These are phyloP conservation scores for Tenthredo notha DNA, from an alignment of 2,888 invertebrate genomes.

Conservation along the genomic window DNA sequence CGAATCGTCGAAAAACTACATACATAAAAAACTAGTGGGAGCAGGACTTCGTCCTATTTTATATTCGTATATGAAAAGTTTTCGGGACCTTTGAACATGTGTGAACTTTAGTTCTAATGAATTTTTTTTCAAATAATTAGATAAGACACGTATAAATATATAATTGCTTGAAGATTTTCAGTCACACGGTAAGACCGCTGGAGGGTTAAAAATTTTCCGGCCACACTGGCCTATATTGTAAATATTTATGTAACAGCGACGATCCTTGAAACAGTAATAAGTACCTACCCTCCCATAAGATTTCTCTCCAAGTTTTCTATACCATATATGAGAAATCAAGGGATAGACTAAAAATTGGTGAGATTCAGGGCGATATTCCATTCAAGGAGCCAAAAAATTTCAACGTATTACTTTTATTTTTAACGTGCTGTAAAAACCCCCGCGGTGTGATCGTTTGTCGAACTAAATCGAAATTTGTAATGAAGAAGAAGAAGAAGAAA, in stretches of 20 bases:
- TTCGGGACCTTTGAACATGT: background rate
- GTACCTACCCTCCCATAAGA: background rate
- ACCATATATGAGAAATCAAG: background rate
- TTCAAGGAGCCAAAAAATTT: too few relatives aligned
- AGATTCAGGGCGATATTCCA: background rate
- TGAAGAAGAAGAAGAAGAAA: background rate
- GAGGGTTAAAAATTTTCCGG: background rate
- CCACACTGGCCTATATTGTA: background rate
- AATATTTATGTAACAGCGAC: slow-evolving; percentile 15
- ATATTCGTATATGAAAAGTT: background rate
- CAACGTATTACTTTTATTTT: background rate
- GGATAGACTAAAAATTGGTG: background rate
- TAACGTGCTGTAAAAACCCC: background rate
- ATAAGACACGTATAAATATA: background rate
- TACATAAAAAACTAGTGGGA: background rate
- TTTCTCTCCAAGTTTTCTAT: background rate
- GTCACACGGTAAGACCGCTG: background rate
- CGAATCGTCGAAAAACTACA: background rate
- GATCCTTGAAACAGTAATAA: slow-evolving; percentile 10
- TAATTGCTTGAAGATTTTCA: background rate
- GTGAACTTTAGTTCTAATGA: background rate
- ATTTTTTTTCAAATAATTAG: background rate
- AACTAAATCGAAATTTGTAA: slow-evolving; percentile 22
- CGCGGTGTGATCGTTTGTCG: slow-evolving; percentile 43
- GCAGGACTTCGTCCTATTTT: background rate